These are phyloP conservation scores for Sinocyclocheilus maitianheensis DNA, from an alignment of 2,113 vertebrate genomes.

Conservation along the genomic window DNA sequence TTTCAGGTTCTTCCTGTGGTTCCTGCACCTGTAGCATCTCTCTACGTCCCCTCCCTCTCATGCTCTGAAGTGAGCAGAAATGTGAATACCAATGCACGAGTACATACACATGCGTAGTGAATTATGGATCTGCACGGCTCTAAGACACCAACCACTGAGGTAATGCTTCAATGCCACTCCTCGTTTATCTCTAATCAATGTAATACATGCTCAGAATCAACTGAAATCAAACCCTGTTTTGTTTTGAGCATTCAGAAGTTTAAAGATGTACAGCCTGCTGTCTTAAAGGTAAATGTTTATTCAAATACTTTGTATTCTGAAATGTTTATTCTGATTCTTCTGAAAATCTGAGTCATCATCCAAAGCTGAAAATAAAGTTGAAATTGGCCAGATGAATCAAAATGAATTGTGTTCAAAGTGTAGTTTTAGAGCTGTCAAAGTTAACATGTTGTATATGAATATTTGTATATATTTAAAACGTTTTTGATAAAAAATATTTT, in stretches of 20 bases:
- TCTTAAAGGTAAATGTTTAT: constrained; percentile 2
- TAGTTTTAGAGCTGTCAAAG: neutral
- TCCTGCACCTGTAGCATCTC: neutral
- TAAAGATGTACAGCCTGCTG: neutral
- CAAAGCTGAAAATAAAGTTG: neutral
- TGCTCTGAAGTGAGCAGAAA: constrained; percentile 25
- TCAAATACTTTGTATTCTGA: no score
- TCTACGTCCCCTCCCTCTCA: neutral
- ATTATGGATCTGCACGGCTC: constrained; percentile 43
- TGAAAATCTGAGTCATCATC: neutral
- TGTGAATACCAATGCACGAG: constrained; percentile 34
- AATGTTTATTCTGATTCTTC: neutral
- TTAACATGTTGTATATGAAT: no score
- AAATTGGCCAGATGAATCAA: neutral
- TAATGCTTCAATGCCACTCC: constrained; percentile 46
- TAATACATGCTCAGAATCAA: constrained; percentile 42
- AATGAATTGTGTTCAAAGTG: neutral
- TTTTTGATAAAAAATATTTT: no score
- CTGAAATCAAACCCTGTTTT: constrained; percentile 13
- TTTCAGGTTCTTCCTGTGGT: constrained; percentile 1
- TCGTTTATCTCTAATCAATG: constrained; percentile 45
- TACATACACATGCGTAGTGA: constrained; percentile 34
- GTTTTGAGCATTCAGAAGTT: constrained; percentile 13
- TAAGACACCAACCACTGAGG: neutral
- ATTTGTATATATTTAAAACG: no score